Percentiles rank a stretch among this genome's conserved stretches.
Evolutionary conservation across 2,797 vertebrate species (phyloP).

Genomic region (Falco concolor): DNA sequence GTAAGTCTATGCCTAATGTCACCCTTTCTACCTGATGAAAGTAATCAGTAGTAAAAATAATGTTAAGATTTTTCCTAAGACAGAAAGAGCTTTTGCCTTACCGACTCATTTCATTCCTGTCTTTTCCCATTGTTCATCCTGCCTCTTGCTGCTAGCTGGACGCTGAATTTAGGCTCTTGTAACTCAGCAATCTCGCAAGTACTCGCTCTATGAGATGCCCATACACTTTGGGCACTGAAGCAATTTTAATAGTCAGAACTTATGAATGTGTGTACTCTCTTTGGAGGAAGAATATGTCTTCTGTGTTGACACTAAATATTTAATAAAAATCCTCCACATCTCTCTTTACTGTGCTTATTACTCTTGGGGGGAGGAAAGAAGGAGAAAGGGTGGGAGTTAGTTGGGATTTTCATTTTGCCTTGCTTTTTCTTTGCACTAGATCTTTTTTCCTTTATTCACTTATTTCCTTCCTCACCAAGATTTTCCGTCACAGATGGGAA

Average conservation of each 20-base stretch:
- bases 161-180: not conserved
- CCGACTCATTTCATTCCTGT: rapidly evolving
- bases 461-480: not conserved
- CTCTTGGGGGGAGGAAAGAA: not conserved
- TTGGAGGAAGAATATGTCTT: not conserved
- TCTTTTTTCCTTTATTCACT: not conserved
- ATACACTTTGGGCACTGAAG: not conserved
- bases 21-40: not conserved
- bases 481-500: not conserved
- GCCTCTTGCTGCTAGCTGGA: not conserved
- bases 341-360: not conserved
- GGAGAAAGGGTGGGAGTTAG: rapidly evolving
- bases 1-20: not conserved
- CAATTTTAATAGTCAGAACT: not conserved
- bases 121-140: not conserved
- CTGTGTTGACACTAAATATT: not conserved
- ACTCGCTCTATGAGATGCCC: not conserved
- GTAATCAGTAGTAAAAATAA: not conserved
- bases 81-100: not conserved
- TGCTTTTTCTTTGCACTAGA: not conserved
- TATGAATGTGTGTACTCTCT: not conserved
- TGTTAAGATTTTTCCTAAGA: not conserved
- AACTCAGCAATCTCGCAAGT: not conserved
- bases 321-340: not conserved
- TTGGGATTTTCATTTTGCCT: not conserved